Evolutionary conservation across 2,797 vertebrate genomes (phyloP).

Genomic region (Macrochelys suwanniensis): DNA sequence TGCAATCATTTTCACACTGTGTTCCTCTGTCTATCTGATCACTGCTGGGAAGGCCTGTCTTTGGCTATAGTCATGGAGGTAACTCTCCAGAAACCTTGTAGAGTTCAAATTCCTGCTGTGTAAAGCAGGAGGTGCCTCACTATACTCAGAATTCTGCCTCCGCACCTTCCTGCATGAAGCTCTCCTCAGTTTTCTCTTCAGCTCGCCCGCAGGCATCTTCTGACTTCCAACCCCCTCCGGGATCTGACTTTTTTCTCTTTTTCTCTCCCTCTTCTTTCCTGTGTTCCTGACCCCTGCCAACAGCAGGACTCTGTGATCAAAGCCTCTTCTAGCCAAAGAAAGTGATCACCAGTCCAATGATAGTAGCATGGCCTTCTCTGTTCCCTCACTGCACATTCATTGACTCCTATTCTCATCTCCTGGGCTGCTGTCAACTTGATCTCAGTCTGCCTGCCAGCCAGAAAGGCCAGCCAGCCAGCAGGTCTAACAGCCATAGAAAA

Average conservation of each 20-base stretch:
- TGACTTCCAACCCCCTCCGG: fast-evolving
- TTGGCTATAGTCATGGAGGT: background rate
- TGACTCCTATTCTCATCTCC: constrained; percentile 43
- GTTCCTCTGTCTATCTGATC: background rate
- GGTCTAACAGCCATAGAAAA: background rate
- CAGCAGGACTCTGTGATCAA: background rate
- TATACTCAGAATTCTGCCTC: background rate
- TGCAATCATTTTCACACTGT: background rate
- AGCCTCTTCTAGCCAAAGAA: constrained; percentile 41
- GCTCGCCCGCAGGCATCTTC: background rate
- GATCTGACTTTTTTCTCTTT: background rate
- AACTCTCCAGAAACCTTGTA: background rate
- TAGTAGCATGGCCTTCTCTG: background rate
- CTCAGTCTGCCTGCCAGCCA: background rate
- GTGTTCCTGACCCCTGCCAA: background rate
- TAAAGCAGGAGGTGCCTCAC: fast-evolving
- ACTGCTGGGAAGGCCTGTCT: background rate
- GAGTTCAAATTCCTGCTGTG: background rate
- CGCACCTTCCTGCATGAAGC: fast-evolving
- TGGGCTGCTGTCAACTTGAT: background rate
- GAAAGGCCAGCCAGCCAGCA: background rate
- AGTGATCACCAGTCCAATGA: background rate
- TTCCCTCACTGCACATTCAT: background rate
- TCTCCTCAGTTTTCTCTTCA: background rate
- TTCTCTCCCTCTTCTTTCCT: background rate